Conservation (phyloP, 1,140 invertebrate species). For the Magallana gigas region DNA sequence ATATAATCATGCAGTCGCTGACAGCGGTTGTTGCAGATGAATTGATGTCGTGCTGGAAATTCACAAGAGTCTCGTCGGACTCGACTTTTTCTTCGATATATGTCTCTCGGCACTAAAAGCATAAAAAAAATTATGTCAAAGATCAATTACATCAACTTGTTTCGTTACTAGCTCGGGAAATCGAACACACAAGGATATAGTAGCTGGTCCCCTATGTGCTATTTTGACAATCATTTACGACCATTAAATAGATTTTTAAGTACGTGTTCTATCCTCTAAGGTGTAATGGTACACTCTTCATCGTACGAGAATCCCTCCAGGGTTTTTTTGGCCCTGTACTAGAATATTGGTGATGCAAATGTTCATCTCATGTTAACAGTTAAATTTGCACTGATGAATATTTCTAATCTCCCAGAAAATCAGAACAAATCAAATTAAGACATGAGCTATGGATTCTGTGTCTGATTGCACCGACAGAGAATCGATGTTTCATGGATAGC, state of each 20-base stretch:
- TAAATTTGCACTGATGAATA: too few relatives aligned
- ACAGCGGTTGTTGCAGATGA: background rate
- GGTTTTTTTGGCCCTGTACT: too few relatives aligned
- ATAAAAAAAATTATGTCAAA: background rate
- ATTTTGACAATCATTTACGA: background rate
- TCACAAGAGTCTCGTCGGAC: background rate
- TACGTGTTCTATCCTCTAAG: background rate
- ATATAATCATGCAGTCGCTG: background rate
- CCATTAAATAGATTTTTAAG: background rate
- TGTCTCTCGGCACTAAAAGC: background rate
- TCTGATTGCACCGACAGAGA: too few relatives aligned
- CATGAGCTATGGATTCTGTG: too few relatives aligned
- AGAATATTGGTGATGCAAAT: too few relatives aligned
- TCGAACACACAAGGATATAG: background rate
- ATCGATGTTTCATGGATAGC: too few relatives aligned
- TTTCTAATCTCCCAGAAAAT: too few relatives aligned
- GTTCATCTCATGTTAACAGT: too few relatives aligned
- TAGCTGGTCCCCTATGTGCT: background rate
- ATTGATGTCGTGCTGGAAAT: slow-evolving; percentile 11
- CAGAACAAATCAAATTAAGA: too few relatives aligned
- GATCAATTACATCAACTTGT: slow-evolving; percentile 6
- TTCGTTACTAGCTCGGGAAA: background rate
- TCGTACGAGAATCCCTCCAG: too few relatives aligned
- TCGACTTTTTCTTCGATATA: background rate
- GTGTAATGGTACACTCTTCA: background rate